Conservation (phyloP, 1,140 invertebrate genomes). For the Drosophila malerkotliana region DNA sequence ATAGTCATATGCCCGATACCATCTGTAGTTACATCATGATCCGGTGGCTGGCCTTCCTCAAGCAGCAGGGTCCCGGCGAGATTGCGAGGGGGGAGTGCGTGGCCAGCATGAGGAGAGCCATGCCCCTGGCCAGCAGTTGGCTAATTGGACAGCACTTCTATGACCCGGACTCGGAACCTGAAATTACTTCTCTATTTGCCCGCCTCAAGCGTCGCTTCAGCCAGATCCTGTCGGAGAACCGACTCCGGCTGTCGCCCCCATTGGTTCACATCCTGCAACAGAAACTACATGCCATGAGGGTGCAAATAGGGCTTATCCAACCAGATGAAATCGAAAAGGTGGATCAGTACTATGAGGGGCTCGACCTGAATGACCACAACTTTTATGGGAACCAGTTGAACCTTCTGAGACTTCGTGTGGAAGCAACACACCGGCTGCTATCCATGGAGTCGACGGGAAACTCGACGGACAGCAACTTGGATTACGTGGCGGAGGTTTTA, state of each 20-base stretch:
- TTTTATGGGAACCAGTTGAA: constrained; percentile 76
- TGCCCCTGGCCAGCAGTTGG: constrained; percentile 75
- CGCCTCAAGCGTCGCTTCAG: constrained; percentile 57
- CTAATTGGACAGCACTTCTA: constrained; percentile 66
- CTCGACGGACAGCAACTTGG: constrained; percentile 24
- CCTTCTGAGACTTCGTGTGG: constrained; percentile 59
- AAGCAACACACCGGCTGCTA: constrained; percentile 58
- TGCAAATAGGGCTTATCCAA: constrained; percentile 64
- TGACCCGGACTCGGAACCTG: constrained; percentile 28
- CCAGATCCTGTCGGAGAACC: constrained; percentile 63
- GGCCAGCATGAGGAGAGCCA: constrained; percentile 65
- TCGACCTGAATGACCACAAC: constrained; percentile 58
- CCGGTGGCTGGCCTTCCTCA: constrained; percentile 63
- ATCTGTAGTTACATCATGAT: constrained; percentile 80
- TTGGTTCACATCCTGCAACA: constrained; percentile 60
- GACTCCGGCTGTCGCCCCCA: constrained; percentile 53
- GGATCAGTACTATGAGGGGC: constrained; percentile 51
- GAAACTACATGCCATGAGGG: constrained; percentile 58
- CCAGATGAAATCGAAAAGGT: constrained; percentile 48
- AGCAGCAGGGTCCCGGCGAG: constrained; percentile 69
- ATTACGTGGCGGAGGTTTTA: constrained; percentile 60
- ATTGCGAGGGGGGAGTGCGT: constrained; percentile 71
- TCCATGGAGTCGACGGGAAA: constrained; percentile 2
- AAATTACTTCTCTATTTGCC: constrained; percentile 39
- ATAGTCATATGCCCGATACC: constrained; percentile 47